Percentiles rank a stretch among this genome's conserved stretches.
Conservation (phyloP, 2,113 vertebrate species). For the Calidris pugnax region DNA sequence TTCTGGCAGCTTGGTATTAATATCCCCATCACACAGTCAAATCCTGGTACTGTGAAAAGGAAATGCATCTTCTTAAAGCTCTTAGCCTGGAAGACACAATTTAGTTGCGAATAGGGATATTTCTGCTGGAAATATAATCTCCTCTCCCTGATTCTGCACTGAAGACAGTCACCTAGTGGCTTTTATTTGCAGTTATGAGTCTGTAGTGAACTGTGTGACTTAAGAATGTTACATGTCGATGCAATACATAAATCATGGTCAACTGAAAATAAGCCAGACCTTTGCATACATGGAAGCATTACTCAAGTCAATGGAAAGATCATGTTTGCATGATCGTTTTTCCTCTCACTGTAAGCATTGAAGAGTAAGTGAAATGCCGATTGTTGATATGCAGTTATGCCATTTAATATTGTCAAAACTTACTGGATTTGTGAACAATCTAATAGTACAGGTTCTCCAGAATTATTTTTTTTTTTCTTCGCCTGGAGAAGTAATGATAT, state of each 20-base stretch:
- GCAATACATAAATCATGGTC: not conserved
- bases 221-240: not conserved
- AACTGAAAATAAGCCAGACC: not conserved
- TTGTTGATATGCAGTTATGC: not conserved
- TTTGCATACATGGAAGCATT: not conserved
- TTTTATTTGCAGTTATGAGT: conserved; percentile 5
- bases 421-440: not conserved
- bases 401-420: not conserved
- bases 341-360: not conserved
- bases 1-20: conserved; percentile 15
- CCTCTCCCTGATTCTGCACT: not conserved
- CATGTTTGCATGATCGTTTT: not conserved
- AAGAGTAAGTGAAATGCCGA: not conserved
- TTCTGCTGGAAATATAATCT: conserved; percentile 5
- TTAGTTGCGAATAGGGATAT: not conserved
- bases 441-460: not conserved
- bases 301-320: not conserved
- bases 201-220: not conserved
- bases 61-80: not conserved
- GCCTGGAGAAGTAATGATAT: not conserved
- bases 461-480: not conserved
- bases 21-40: not conserved
- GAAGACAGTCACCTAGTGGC: not conserved
- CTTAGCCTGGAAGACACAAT: not conserved
- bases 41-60: not conserved